Evolutionary conservation across 2,113 vertebrate species (phyloP).

Genomic region (Dolichotis patagonum): DNA sequence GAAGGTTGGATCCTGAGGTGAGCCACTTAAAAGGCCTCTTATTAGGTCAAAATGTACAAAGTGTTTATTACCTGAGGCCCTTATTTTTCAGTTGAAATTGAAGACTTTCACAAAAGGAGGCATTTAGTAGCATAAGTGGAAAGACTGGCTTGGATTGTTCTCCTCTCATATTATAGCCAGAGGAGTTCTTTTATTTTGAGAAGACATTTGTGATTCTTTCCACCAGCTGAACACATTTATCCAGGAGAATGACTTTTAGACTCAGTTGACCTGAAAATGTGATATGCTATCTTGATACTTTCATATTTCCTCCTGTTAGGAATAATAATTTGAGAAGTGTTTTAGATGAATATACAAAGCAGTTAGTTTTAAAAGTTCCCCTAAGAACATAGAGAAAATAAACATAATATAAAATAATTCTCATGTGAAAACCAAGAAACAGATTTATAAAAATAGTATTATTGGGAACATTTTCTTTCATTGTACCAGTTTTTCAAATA

Average conservation of each 20-base stretch:
- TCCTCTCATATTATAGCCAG: constrained; percentile 16
- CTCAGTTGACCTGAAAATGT: constrained; percentile 13
- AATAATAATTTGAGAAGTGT: constrained; percentile 18
- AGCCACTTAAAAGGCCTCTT: neutral
- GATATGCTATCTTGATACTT: constrained; percentile 36
- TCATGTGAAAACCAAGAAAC: neutral
- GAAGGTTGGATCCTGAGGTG: constrained; percentile 11
- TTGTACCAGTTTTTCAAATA: constrained; percentile 22
- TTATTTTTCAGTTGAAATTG: constrained; percentile 59
- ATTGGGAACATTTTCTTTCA: neutral
- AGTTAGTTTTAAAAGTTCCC: constrained; percentile 24
- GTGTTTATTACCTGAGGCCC: constrained; percentile 15
- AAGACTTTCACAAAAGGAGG: constrained; percentile 41
- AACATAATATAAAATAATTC: neutral
- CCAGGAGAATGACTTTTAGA: constrained; percentile 20
- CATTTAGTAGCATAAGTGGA: neutral
- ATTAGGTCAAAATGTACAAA: constrained; percentile 58
- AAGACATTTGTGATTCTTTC: constrained; percentile 53
- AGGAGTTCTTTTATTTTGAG: constrained; percentile 60
- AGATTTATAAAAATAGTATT: neutral
- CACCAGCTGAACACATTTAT: neutral
- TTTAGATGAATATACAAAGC: constrained; percentile 10
- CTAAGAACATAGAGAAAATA: neutral
- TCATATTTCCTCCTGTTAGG: constrained; percentile 15
- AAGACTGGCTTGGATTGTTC: constrained; percentile 24